These are phyloP conservation scores for Drosophila bipectinata DNA, from an alignment of 1,140 invertebrate genomes.

Conservation along the genomic window DNA sequence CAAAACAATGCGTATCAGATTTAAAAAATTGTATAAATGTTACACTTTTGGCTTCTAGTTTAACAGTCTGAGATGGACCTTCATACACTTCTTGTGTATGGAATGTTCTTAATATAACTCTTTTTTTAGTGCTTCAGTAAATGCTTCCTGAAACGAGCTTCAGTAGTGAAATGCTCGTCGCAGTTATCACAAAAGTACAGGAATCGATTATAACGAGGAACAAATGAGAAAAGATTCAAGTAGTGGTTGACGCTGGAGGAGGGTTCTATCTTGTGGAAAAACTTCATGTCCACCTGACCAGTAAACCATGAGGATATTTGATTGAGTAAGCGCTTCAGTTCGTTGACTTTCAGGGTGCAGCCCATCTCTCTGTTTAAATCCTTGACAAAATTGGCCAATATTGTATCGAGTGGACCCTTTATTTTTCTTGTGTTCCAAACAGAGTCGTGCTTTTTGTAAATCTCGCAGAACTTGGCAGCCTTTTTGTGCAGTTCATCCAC, in stretches of 20 bases:
- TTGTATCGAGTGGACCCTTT: background rate
- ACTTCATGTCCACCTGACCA: slow-evolving; percentile 32
- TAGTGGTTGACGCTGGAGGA: slow-evolving; percentile 20
- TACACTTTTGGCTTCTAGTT: no score
- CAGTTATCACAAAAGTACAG: slow-evolving; percentile 51
- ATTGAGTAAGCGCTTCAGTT: slow-evolving; percentile 69
- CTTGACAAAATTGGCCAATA: slow-evolving; percentile 1
- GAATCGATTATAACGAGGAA: slow-evolving; percentile 45
- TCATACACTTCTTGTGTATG: background rate
- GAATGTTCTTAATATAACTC: background rate
- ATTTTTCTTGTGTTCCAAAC: slow-evolving; percentile 41
- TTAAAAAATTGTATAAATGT: no score
- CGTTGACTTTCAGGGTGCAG: slow-evolving; percentile 21
- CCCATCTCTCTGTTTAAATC: slow-evolving; percentile 35
- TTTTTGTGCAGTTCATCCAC: slow-evolving; percentile 27
- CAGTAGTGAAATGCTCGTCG: slow-evolving; percentile 22
- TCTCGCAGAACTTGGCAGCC: slow-evolving; percentile 32
- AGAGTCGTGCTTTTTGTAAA: slow-evolving; percentile 12
- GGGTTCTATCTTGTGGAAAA: slow-evolving; percentile 25
- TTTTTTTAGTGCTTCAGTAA: slow-evolving; percentile 3
- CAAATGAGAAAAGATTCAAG: slow-evolving; percentile 52
- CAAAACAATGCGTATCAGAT: background rate
- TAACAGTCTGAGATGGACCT: background rate
- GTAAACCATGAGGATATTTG: slow-evolving; percentile 55
- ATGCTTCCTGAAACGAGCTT: slow-evolving; percentile 45